Base-by-base conservation (phyloP, 2,113 vertebrate species). In the Ariopsis seemanni region DNA sequence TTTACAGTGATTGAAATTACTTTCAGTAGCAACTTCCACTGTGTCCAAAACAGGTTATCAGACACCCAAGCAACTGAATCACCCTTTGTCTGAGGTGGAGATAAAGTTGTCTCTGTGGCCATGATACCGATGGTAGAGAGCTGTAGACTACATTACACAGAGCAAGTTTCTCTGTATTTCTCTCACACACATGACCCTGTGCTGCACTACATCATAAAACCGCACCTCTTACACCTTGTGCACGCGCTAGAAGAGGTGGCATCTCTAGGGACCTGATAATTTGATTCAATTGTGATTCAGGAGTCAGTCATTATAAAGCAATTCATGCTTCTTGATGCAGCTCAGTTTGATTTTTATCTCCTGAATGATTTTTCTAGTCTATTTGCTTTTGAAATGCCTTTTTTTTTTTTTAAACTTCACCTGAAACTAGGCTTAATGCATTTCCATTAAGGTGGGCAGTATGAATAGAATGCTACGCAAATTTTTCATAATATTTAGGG, bases 31-130 rank as follows among this genome's bases (percentile, higher is more conserved):
- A 89, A 85, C 86, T 92, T 92, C 74, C 83, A 89, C 89, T 89
- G 90, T 88, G 88, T 85, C 87, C 88, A 65, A 48, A 88, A 88
- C 86, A 75, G 79, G 92, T 91, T 90, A 92, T 91, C 88, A 92
- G 86, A 90, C 86, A 93, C 87, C 86, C 50, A 42, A 83, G 81
- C 57, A 67, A 82, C 84, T 87, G 90, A 92, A 91, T 90, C 74
- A 85, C 86, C 80, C 85, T 91, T 93, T 91, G 91, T 92, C 91
- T 89, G 65, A 67, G 85, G 18, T 80, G 81, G 42, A 90, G 89
- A 92, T 93, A 91, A 86, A 87, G 90, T 93, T 91, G 86, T 42
- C 65, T 87, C 82, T 62, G 69, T 89, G 34, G 87, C 79, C 50
- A 87, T 85, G 84, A 80, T 78, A 88, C 81, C 87, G 79, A 81